Evolutionary conservation across 1,140 invertebrate species (phyloP), one percentile per base, ranked within the genome.

Genomic region (Drosophila equinoxialis): DNA sequence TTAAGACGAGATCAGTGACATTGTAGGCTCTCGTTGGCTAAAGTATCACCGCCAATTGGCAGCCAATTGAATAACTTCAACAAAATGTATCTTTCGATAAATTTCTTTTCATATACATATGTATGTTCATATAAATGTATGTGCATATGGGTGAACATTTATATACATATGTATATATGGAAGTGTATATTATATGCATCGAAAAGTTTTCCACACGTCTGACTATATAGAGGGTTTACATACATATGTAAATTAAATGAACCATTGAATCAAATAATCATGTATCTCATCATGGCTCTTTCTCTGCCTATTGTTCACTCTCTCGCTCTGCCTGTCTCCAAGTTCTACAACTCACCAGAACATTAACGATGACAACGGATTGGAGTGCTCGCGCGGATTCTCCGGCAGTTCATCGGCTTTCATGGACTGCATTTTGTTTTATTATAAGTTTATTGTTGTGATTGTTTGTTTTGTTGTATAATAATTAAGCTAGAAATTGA

Each of bases 381-480:
- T 89, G 68, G 84, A 77, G 6, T 61, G 66, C 51, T 89, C 84
- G 10, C 86, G 77, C 51, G 84, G 84, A 76, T 89, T 89, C 80
- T 84, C 66, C 67, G 71, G 66, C 59, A 89, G 67, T 57, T 89
- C 84, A 62, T 84, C 77, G 74, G 84, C 81, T 67, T 89, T 89
- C 45, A 89, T 63, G n/a, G 84, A 81, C 67, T 87, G 83, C 83
- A 87, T 87, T 30, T 64, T 86, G 64, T 37, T 42, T 58, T 59
- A 45, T 8, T 69, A 51, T 51, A 51, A 10, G 11, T 51, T 23
- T 51, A 11, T 51, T 23, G 17, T 51, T 51, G 17, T 51, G 7
- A 17, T 51, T 51, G 45, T 48, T 51, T 51, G 14, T 6, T 51
- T 59, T 59, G 57, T 59, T 39, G 7, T 37, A 20, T 59, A 37